These are phyloP conservation scores for Nettapus auritus DNA, from an alignment of 2,113 vertebrate genomes.

Conservation along the genomic window DNA sequence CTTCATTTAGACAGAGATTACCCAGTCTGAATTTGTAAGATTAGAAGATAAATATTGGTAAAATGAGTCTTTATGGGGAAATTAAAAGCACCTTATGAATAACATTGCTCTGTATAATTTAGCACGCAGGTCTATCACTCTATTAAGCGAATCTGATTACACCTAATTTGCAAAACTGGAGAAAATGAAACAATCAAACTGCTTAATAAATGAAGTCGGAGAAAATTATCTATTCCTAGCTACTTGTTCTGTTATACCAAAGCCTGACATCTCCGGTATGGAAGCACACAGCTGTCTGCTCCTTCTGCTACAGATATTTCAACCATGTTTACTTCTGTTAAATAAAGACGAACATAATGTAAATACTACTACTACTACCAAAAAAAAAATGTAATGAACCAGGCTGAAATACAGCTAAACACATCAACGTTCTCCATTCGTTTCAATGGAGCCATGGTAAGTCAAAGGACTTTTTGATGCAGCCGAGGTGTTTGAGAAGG, in stretches of 20 bases:
- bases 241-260: background rate
- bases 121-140: background rate
- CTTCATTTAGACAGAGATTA: slow-evolving; percentile 23
- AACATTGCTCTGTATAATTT: background rate
- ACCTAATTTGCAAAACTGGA: background rate
- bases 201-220: slow-evolving; percentile 1
- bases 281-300: background rate
- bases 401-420: background rate
- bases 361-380: background rate
- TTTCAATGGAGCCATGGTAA: accelerated
- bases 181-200: slow-evolving; percentile 25
- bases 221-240: background rate
- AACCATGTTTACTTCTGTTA: background rate
- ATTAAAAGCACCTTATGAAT: slow-evolving; percentile 23
- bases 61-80: slow-evolving; percentile 9
- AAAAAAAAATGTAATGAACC: background rate
- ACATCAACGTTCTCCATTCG: background rate
- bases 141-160: slow-evolving; percentile 23
- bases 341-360: background rate
- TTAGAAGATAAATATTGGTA: slow-evolving; percentile 52
- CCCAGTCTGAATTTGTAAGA: slow-evolving; percentile 6
- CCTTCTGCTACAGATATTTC: background rate
- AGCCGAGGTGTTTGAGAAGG: background rate
- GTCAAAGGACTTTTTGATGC: too few species aligned
- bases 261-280: background rate